Conservation (phyloP, 2,797 vertebrate genomes). For the Mus minutoides region DNA sequence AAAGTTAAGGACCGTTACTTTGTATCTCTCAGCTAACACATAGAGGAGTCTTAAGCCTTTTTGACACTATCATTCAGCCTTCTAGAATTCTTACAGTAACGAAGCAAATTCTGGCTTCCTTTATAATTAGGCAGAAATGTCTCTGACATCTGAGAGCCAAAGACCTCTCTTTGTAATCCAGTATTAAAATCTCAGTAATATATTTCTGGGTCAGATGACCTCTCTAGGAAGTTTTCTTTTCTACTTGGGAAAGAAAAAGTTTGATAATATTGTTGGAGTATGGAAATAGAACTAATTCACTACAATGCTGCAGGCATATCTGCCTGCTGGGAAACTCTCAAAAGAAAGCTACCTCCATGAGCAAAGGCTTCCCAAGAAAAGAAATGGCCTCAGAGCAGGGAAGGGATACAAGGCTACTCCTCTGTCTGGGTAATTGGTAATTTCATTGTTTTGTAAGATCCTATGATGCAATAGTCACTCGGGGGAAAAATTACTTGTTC, state of each 20-base stretch:
- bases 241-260: background rate
- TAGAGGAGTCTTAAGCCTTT: background rate
- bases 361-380: constrained; percentile 12
- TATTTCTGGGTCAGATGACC: constrained; percentile 35
- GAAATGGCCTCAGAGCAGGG: background rate
- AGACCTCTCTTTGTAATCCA: constrained; percentile 11
- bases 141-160: constrained; percentile 7
- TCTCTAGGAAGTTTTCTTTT: constrained; percentile 24
- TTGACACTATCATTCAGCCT: constrained; percentile 17
- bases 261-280: constrained; percentile 21
- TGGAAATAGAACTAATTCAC: background rate
- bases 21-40: constrained; percentile 5
- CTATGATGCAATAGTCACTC: background rate
- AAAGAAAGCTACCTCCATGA: background rate
- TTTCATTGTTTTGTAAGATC: constrained; percentile 42
- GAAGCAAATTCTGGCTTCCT: constrained; percentile 41
- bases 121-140: background rate
- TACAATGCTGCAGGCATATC: background rate
- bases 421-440: background rate
- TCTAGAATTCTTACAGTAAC: constrained; percentile 35
- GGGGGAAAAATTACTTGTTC: background rate
- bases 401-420: background rate
- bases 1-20: background rate
- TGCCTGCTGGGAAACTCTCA: constrained; percentile 37
- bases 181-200: constrained; percentile 40